Evolutionary conservation across 23 tunicate species (phyloP).

Genomic region (Ciona savignyi): DNA sequence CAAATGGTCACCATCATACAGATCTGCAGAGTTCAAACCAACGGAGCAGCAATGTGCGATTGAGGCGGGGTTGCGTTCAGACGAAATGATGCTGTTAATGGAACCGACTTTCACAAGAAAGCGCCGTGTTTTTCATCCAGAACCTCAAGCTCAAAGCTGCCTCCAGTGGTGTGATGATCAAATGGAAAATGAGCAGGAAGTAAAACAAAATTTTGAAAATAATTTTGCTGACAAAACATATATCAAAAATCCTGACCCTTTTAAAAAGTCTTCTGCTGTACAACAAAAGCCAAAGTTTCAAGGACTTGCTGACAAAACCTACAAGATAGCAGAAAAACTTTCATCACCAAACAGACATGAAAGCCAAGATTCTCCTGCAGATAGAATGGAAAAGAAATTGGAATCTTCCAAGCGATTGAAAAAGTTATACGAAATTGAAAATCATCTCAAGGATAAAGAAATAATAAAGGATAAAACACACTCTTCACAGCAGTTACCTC

Average conservation of each 20-base stretch:
- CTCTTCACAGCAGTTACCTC: not conserved
- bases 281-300: not conserved
- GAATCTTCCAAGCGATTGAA: not conserved
- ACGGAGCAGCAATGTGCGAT: conserved; percentile 38
- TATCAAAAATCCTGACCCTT: not conserved
- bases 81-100: conserved; percentile 36
- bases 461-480: not conserved
- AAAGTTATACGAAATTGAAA: not conserved
- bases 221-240: not conserved
- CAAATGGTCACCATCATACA: conserved; percentile 74
- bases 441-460: not conserved
- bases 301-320: not conserved
- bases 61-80: conserved; percentile 89
- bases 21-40: conserved; percentile 58
- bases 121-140: conserved; percentile 52
- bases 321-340: not conserved
- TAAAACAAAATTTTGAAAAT: not conserved
- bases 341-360: not conserved
- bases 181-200: not conserved
- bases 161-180: conserved; percentile 69
- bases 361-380: not conserved
- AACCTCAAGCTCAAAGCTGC: conserved; percentile 50
- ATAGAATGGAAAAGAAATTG: not conserved
- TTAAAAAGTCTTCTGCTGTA: not conserved
- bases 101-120: conserved; percentile 76